Evolutionary conservation across 1,140 invertebrate species (phyloP).

Genomic region (Dendroctonus ponderosae): DNA sequence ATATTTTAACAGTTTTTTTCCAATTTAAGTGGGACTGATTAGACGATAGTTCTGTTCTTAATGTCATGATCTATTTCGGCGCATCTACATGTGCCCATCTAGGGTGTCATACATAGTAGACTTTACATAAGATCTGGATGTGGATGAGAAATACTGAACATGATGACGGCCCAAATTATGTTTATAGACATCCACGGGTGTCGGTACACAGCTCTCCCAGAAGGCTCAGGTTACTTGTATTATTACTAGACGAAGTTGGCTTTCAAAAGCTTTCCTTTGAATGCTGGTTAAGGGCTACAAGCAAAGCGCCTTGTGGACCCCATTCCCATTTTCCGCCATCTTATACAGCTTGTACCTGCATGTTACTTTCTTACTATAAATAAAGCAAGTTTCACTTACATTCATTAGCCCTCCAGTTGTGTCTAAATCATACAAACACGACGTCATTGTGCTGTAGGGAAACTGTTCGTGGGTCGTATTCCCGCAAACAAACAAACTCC

Average conservation of each 20-base stretch:
- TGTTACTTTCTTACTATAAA: constrained; percentile 25
- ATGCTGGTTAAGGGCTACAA: background rate
- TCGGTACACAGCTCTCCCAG: too few species aligned
- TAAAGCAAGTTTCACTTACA: constrained; percentile 52
- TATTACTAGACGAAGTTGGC: background rate
- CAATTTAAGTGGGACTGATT: too few species aligned
- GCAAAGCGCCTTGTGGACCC: background rate
- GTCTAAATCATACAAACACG: constrained; percentile 61
- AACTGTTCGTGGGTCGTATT: background rate
- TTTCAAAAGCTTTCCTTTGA: background rate
- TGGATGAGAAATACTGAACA: too few species aligned
- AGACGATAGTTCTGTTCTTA: too few species aligned
- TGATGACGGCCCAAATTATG: too few species aligned
- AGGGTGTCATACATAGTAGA: too few species aligned
- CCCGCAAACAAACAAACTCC: background rate
- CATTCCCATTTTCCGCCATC: background rate
- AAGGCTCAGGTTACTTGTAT: too few species aligned
- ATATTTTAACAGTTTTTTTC: too few species aligned
- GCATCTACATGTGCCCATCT: too few species aligned
- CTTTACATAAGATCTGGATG: too few species aligned
- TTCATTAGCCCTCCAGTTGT: constrained; percentile 67
- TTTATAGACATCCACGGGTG: too few species aligned
- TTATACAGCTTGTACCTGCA: background rate
- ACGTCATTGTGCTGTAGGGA: constrained; percentile 47
- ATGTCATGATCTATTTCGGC: too few species aligned